These are phyloP conservation scores for Hyles euphorbiae DNA, from an alignment of 1,140 invertebrate species.

Conservation along the genomic window DNA sequence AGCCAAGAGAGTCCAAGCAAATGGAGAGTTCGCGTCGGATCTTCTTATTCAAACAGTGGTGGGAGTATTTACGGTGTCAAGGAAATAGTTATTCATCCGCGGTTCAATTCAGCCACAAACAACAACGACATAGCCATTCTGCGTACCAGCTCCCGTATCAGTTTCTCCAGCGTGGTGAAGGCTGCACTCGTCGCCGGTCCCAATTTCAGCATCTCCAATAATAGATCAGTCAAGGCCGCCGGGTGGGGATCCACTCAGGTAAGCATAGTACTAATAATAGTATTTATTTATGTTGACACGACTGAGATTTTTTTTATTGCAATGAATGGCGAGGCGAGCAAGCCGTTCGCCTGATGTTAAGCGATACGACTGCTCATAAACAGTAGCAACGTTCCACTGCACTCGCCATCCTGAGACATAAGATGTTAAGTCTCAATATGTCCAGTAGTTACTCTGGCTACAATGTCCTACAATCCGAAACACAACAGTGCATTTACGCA, in stretches of 20 bases:
- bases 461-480: too few relatives aligned
- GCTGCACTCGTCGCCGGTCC: constrained; percentile 19
- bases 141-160: constrained; percentile 39
- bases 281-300: too few relatives aligned
- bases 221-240: constrained; percentile 24
- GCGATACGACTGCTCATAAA: too few relatives aligned
- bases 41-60: constrained; percentile 29
- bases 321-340: too few relatives aligned
- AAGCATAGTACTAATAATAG: constrained; percentile 6
- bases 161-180: constrained; percentile 20
- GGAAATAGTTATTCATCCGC: constrained; percentile 62
- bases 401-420: too few relatives aligned
- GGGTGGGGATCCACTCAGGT: constrained; percentile 30
- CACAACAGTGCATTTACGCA: too few relatives aligned
- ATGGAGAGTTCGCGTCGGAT: constrained; percentile 33
- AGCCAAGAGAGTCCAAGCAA: not conserved
- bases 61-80: constrained; percentile 18
- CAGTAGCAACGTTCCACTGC: too few relatives aligned
- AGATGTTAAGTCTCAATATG: too few relatives aligned
- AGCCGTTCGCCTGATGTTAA: too few relatives aligned
- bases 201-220: constrained; percentile 20
- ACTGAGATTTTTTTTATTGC: too few relatives aligned
- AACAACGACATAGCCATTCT: constrained; percentile 78
- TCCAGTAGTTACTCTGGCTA: too few relatives aligned
- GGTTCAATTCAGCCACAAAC: constrained; percentile 74